Conservation (phyloP, 1,140 invertebrate genomes). For the Bombyx mori region ASM3026992v2 NC_085125.1:5579501-5580000, state of each 20-base stretch:
- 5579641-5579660: slow-evolving; percentile 88
- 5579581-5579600: slow-evolving; percentile 36
- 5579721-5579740: slow-evolving; percentile 91
- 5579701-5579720: slow-evolving; percentile 90
- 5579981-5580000: slow-evolving; percentile 48
- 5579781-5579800: slow-evolving; percentile 67
- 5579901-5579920: slow-evolving; percentile 50
- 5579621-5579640: slow-evolving; percentile 77
- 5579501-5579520: slow-evolving; percentile 58
- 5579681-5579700: slow-evolving; percentile 95
- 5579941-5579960: slow-evolving; percentile 6
- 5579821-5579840: slow-evolving; percentile 56
- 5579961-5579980: slow-evolving; percentile 40
- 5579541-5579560: slow-evolving; percentile 43
- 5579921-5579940: slow-evolving; percentile 37
- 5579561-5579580: slow-evolving; percentile 51
- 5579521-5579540: slow-evolving; percentile 57
- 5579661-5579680: slow-evolving; percentile 97
- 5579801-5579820: slow-evolving; percentile 67
- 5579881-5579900: slow-evolving; percentile 54
- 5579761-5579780: slow-evolving; percentile 87
- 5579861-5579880: slow-evolving; percentile 63
- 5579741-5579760: slow-evolving; percentile 96
- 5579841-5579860: slow-evolving; percentile 58
- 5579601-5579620: slow-evolving; percentile 58